Base-by-base conservation (phyloP, 2,888 invertebrate species). In the Acrocyrtus sp. region DNA sequence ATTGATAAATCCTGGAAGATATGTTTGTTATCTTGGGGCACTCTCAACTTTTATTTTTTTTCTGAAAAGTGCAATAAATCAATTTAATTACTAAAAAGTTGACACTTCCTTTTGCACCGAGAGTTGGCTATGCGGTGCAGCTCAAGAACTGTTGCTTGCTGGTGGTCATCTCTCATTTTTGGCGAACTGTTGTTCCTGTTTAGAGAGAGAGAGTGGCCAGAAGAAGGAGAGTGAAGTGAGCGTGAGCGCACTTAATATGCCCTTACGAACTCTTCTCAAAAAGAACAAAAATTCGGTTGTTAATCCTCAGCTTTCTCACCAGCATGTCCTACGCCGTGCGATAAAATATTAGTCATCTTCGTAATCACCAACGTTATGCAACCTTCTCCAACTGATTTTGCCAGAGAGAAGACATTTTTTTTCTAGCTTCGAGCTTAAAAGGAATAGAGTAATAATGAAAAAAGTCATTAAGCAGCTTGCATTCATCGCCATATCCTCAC, bases 41-140 rank as follows among this genome's bases (percentile, higher is more conserved):
- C n/a, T n/a, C n/a, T n/a, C n/a, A n/a, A n/a, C 12, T 34, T 34
- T 34, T 12, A 34, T 12, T 34, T 12, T 34, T 34, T 34, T 12
- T 34, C 34, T 34, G 12, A 34, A 34, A 34, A 34, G 12, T 58
- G 15, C 34, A 72, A 72, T 72, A 67, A 72, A 72, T 72, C 72
- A 72, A 67, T 72, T 72, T 72, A 72, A 72, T 72, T 66, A 66
- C 72, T 39, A 39, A n/a, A 65, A 67, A 66, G 61, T 53, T 62
- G 61, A 69, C 69, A 69, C 34, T 27, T n/a, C n/a, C n/a, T n/a
- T n/a, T n/a, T n/a, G n/a, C n/a, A n/a, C n/a, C n/a, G 34, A 34
- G 34, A 34, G 12, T 8, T 34, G 34, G 12, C n/a, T n/a, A n/a
- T n/a, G n/a, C n/a, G n/a, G n/a, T n/a, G n/a, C n/a, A n/a, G n/a